Evolutionary conservation across 2,113 vertebrate species (phyloP).

Genomic region (human (Homo sapiens)): GRCh38 chr2:159009501-159010000

Average conservation of each 20-base stretch:
- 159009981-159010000: slow-evolving; percentile 15
- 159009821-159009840: not conserved
- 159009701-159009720: not conserved
- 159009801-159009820: not conserved
- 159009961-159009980: slow-evolving; percentile 43
- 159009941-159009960: slow-evolving; percentile 8
- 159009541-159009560: not conserved
- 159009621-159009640: not conserved
- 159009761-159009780: not conserved
- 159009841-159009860: not conserved
- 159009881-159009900: not conserved
- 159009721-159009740: not conserved
- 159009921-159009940: not conserved
- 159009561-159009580: not conserved
- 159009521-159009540: not conserved
- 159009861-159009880: not conserved
- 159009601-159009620: not conserved
- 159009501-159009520: not conserved
- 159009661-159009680: not conserved
- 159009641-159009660: not conserved
- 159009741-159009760: not conserved
- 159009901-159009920: not conserved
- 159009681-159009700: not conserved
- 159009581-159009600: not conserved
- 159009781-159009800: not conserved